A percentile compares a stretch with the other conserved stretches of the same genome.
Evolutionary conservation across 2,113 vertebrate species (phyloP).

Genomic region (Lutjanus erythropterus): DNA sequence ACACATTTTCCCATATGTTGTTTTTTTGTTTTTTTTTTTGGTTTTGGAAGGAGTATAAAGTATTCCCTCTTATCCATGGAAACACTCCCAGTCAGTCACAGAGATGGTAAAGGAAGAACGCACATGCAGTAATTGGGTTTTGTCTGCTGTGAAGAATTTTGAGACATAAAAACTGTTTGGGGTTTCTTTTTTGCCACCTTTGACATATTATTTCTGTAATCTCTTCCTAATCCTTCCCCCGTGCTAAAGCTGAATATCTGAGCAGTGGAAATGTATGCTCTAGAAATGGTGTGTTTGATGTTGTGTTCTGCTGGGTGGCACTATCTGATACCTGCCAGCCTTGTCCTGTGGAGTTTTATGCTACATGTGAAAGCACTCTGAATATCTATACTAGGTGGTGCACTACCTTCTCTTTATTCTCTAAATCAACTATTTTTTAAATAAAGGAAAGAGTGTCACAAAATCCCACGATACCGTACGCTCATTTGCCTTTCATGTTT

Average conservation of each 20-base stretch:
- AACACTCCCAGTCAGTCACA: conserved; percentile 62
- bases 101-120: conserved; percentile 36
- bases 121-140: conserved; percentile 62
- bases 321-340: conserved; percentile 72
- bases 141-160: conserved; percentile 62
- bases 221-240: conserved; percentile 63
- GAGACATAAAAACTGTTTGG: conserved; percentile 31
- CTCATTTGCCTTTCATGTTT: conserved; percentile 76
- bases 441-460: conserved; percentile 84
- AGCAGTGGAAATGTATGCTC: conserved; percentile 75
- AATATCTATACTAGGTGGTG: conserved; percentile 81
- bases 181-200: conserved; percentile 31
- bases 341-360: conserved; percentile 83
- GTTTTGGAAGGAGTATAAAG: conserved; percentile 25
- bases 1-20: conserved; percentile 30
- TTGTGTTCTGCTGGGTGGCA: conserved; percentile 75
- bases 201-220: conserved; percentile 75
- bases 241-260: conserved; percentile 68
- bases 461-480: conserved; percentile 61
- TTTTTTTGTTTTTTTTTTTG: not conserved
- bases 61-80: conserved; percentile 54
- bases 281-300: conserved; percentile 80
- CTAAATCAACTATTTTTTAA: conserved; percentile 85
- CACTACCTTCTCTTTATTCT: conserved; percentile 80
- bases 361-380: conserved; percentile 84